Percentiles rank a stretch among this genome's conserved stretches.
Evolutionary conservation across 2,113 vertebrate species (phyloP).

Genomic region (Baryphthengus martii): DNA sequence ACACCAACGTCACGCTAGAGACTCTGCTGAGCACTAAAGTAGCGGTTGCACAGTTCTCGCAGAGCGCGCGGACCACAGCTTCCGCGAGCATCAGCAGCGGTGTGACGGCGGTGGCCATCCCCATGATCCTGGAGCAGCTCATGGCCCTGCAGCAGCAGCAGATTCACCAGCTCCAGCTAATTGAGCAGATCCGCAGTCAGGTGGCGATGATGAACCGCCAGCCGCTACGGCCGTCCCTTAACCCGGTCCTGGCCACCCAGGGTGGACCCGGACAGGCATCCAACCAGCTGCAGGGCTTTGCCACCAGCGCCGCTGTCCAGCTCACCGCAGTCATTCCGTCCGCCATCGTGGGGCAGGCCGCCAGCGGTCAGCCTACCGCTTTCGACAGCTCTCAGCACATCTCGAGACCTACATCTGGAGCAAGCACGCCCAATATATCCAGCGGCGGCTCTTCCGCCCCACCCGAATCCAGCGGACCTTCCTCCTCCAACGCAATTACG

Average conservation of each 20-base stretch:
- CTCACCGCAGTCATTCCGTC: constrained; percentile 82
- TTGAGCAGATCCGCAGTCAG: constrained; percentile 97
- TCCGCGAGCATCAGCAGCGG: constrained; percentile 55
- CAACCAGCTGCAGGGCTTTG: constrained; percentile 86
- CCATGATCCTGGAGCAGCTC: constrained; percentile 96
- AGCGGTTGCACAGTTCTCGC: constrained; percentile 96
- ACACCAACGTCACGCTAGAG: constrained; percentile 97
- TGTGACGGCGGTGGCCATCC: constrained; percentile 88
- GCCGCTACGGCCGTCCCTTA: constrained; percentile 78
- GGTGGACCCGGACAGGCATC: constrained; percentile 73
- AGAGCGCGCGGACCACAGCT: constrained; percentile 77
- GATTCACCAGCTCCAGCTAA: constrained; percentile 96
- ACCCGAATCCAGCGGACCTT: constrained; percentile 69
- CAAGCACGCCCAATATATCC: constrained; percentile 76
- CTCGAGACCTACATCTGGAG: constrained; percentile 78
- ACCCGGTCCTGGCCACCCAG: constrained; percentile 70
- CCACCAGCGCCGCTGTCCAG: constrained; percentile 82
- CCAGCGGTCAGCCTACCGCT: constrained; percentile 72
- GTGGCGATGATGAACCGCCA: constrained; percentile 94
- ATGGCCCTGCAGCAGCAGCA: constrained; percentile 97
- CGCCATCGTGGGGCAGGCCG: constrained; percentile 67
- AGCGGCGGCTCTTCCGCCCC: constrained; percentile 69
- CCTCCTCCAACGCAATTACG: constrained; percentile 71
- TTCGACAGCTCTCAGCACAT: constrained; percentile 80
- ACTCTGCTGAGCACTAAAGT: constrained; percentile 96